phyloP scores from a whole-genome alignment of 2,113 vertebrate species.

The Synchiropus splendidus region DNA sequence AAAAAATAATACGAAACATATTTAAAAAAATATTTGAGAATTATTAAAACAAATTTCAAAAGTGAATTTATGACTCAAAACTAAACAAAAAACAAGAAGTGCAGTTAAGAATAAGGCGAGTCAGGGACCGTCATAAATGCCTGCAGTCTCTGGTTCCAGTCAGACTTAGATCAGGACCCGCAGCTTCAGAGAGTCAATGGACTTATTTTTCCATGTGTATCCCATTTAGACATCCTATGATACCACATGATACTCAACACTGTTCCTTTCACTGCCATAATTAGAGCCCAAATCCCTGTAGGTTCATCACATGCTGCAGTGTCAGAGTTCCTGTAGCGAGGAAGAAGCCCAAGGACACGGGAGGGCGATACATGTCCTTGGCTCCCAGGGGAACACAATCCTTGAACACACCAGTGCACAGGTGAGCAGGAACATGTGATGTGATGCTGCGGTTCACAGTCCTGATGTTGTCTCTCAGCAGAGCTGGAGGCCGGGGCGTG shows the following conservation, averaged over 20 bases:
- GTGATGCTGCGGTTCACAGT: background rate
- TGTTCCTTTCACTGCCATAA: slow-evolving; percentile 13
- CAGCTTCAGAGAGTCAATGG: too few relatives aligned
- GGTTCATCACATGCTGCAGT: slow-evolving; percentile 25
- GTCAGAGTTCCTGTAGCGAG: slow-evolving; percentile 1
- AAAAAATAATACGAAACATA: too few relatives aligned
- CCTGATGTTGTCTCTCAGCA: slow-evolving; percentile 6
- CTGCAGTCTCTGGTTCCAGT: too few relatives aligned
- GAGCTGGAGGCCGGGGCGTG: slow-evolving; percentile 11
- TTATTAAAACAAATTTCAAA: too few relatives aligned
- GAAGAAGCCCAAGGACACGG: slow-evolving; percentile 29
- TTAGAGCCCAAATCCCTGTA: slow-evolving; percentile 31
- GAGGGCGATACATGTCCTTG: slow-evolving; percentile 24
- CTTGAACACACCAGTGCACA: slow-evolving; percentile 4
- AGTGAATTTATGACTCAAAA: too few relatives aligned
- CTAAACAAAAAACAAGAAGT: too few relatives aligned
- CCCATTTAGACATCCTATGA: slow-evolving; percentile 7
- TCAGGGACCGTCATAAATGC: too few relatives aligned
- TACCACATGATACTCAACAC: slow-evolving; percentile 16
- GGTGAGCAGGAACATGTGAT: slow-evolving; percentile 9
- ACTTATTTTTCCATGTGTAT: slow-evolving; percentile 9
- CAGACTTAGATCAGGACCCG: too few relatives aligned
- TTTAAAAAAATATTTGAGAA: too few relatives aligned
- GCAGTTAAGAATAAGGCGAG: too few relatives aligned
- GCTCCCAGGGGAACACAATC: slow-evolving; percentile 8